Evolutionary conservation across 2,113 vertebrate species (phyloP), one percentile per base, ranked within the genome.

Genomic region (Dunckerocampus dactyliophorus): DNA sequence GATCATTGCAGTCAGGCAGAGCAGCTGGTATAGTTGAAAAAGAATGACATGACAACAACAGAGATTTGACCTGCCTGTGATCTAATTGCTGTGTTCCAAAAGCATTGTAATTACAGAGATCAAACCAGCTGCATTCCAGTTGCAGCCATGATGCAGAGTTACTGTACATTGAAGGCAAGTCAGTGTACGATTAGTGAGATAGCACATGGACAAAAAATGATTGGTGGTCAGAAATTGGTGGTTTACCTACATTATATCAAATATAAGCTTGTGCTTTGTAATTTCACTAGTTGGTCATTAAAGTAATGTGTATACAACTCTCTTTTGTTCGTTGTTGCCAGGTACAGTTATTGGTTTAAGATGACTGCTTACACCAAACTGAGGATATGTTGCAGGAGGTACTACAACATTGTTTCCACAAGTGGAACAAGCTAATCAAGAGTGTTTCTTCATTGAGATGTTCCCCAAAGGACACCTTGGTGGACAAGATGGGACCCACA

Each of bases 391-490:
- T 43, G 61, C 49, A 54, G 49, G 64, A 42, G 52, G 34, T 39
- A 20, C 19, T 19, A 10, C 58, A 43, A 47, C 47, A 62, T 31
- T 67, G 45, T 67, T 39, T 69, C 71, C 55, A 65, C 77, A 63
- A 76, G 48, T 48, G 58, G 55, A 37, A 51, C 66, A 53, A 69
- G 58, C 43, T 81, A 51, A 82, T 64, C 20, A 54, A 55, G n/a
- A 63, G 24, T 16, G n/a, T 51, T 47, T 21, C 28, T 69, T 63
- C 47, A 64, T 64, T 78, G 81, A 80, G 57, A 92, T 94, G 93
- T 90, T 93, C 83, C 63, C 88, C 87, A 90, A 87, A 90, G 90
- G 82, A 81, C 89, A 81, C 80, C 58, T 76, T 70, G 85, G 88
- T 89, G 88, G 84, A 81, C 78, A 88, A 77, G 91, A 90, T 83